Conservation (phyloP, 35 echinoderm and acorn worm species). For the Stichopus chloronotus region DNA sequence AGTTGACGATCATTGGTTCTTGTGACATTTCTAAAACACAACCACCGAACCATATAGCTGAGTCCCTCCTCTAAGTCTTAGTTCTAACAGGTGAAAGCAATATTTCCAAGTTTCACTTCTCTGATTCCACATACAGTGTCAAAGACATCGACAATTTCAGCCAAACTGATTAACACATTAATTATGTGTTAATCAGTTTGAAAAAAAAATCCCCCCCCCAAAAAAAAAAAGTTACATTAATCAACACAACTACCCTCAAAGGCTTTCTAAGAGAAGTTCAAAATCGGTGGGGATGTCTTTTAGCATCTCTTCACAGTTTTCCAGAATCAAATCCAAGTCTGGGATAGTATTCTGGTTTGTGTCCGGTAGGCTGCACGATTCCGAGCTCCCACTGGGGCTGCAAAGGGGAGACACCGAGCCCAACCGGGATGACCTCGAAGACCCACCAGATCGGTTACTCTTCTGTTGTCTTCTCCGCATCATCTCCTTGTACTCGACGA, state of each 20-base stretch:
- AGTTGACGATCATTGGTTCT: too few relatives aligned
- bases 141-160: too few relatives aligned
- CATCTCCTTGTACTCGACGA: slow-evolving; percentile 31
- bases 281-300: neutral
- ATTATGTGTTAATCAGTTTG: too few relatives aligned
- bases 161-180: too few relatives aligned
- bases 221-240: too few relatives aligned
- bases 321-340: neutral
- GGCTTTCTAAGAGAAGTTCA: neutral
- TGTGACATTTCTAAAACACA: too few relatives aligned
- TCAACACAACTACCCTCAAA: neutral
- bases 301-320: neutral
- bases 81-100: too few relatives aligned
- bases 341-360: neutral
- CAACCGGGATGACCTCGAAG: neutral
- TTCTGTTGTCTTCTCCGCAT: neutral
- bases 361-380: slow-evolving; percentile 23
- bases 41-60: too few relatives aligned
- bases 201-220: too few relatives aligned
- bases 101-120: too few relatives aligned
- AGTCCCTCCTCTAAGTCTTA: too few relatives aligned
- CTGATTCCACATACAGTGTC: too few relatives aligned
- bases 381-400: slow-evolving; percentile 48
- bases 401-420: slow-evolving; percentile 19
- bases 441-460: neutral